A percentile compares a stretch with the other conserved stretches of the same genome.
Evolutionary conservation across 2,113 vertebrate genomes (phyloP).

Genomic region (Hoplias malabaricus): DNA sequence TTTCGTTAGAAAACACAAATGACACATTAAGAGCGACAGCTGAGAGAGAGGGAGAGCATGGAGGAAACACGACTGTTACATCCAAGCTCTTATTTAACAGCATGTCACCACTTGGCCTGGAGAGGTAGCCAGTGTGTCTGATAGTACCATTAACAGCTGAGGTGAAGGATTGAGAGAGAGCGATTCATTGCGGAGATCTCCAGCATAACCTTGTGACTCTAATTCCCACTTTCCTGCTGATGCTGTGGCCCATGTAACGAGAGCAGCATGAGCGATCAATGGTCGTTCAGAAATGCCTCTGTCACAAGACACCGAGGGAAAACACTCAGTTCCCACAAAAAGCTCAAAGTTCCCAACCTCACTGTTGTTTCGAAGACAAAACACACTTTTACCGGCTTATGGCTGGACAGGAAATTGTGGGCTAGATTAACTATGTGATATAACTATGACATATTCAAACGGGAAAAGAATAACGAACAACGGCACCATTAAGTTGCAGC

Average conservation of each 20-base stretch:
- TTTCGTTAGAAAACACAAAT: background rate
- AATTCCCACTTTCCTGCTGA: constrained; percentile 49
- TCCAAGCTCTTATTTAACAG: background rate
- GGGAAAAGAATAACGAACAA: background rate
- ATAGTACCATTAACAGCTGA: background rate
- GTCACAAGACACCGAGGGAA: constrained; percentile 61
- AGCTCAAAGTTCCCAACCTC: background rate
- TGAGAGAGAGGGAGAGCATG: background rate
- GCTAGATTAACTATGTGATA: background rate
- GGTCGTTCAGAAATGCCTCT: constrained; percentile 48
- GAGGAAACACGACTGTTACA: background rate
- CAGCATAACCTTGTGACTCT: constrained; percentile 61
- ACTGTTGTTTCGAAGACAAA: background rate
- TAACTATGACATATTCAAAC: background rate
- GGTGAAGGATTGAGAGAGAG: background rate
- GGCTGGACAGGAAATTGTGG: background rate
- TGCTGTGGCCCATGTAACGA: constrained; percentile 33
- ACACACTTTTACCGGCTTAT: background rate
- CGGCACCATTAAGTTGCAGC: background rate
- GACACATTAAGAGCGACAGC: background rate
- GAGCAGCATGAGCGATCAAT: constrained; percentile 53
- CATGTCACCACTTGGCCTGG: background rate
- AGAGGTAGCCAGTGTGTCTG: constrained; percentile 1
- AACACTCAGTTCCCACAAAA: constrained; percentile 9
- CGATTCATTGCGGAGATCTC: constrained; percentile 15